Evolutionary conservation across 2,888 invertebrate species (phyloP), one percentile per base, ranked within the genome.

Genomic region (Agrilus mali): DNA sequence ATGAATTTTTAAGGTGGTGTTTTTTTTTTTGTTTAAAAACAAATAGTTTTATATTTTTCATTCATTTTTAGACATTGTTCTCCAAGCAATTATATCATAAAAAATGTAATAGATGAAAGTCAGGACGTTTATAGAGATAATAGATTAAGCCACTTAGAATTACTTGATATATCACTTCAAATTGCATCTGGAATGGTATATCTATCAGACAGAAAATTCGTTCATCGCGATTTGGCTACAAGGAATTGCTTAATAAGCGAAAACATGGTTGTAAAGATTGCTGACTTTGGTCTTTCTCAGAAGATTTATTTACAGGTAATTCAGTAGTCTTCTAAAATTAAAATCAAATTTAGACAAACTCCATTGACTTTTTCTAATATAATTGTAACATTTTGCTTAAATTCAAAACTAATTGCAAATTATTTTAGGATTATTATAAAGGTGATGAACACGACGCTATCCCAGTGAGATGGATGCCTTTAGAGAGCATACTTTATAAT

Each of bases 391-490:
- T 20, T 20, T 3, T 5, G 27, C 8, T 27, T 17, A n/a, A 15
- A 16, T 37, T 37, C 1, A 7, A 22, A 39, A 33, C 33, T 38
- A 39, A 39, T 27, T 27, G 8, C 8, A 27, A 27, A 27, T 39
- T 41, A 6, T 15, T 52, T 31, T 44, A 62, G 71, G 92, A 93
- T 65, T 94, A 94, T 64, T 95, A 94, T 65, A 92, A 93, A 66
- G 95, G 95, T 10, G 85, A 90, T 64, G 92, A 93, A 60, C 86
- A 90, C 62, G 93, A 93, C 67, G 94, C 94, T 13, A 93, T 96
- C 55, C 95, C 95, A 32, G 92, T 96, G 17, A 76, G 96, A 63
- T 96, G 96, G 96, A 95, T 96, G 94, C 95, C 95, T 16, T 71
- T 94, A 47, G 95, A 96, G 67, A 89, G 94, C 66, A 94, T 96